Evolutionary conservation across 2,113 vertebrate species (phyloP).

Genomic region (Planiliza haematocheilus): DNA sequence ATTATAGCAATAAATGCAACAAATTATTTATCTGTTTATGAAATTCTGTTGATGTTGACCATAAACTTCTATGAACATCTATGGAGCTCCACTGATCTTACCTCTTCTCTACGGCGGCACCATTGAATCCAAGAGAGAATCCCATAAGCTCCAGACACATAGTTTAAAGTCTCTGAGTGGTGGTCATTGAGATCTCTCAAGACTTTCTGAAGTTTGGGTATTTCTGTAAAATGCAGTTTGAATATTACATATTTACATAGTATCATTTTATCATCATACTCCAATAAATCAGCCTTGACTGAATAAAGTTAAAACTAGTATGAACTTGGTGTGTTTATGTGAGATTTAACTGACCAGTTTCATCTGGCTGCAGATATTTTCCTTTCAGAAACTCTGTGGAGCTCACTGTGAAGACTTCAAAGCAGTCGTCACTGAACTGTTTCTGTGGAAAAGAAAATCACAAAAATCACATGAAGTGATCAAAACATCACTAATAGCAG

Average conservation of each 20-base stretch:
- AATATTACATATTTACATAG: too few relatives aligned
- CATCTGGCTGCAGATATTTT: background rate
- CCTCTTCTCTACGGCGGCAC: background rate
- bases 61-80: too few relatives aligned
- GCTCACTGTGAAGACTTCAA: slow-evolving; percentile 57
- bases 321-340: too few relatives aligned
- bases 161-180: slow-evolving; percentile 44
- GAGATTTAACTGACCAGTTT: slow-evolving; percentile 19
- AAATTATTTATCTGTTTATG: background rate
- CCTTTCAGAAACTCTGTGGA: slow-evolving; percentile 9
- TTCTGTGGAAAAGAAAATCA: slow-evolving; percentile 18
- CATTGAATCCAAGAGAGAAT: slow-evolving; percentile 57
- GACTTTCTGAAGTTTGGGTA: slow-evolving; percentile 33
- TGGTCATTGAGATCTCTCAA: slow-evolving; percentile 33
- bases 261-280: too few relatives aligned
- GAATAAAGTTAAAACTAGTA: background rate
- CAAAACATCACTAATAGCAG: too few relatives aligned
- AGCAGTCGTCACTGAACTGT: slow-evolving; percentile 34
- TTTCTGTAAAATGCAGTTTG: slow-evolving; percentile 45
- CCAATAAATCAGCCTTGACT: background rate
- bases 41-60: too few relatives aligned
- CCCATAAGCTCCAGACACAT: slow-evolving; percentile 51
- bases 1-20: background rate
- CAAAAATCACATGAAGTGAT: background rate
- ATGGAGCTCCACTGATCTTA: background rate